phyloP scores from a whole-genome alignment of 2,113 vertebrate genomes.

The Sinocyclocheilus maitianheensis region DNA sequence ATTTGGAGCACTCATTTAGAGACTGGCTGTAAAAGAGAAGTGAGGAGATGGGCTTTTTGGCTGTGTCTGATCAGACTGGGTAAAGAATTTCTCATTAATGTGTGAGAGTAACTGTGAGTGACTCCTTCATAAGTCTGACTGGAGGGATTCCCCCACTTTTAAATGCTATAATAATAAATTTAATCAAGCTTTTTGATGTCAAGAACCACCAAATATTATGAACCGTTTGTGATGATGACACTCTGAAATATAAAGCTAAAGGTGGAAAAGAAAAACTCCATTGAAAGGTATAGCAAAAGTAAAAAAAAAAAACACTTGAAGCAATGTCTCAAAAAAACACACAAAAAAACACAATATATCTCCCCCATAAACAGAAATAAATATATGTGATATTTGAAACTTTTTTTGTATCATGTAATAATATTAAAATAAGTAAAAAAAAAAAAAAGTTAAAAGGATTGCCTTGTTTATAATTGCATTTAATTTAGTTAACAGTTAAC shows the following conservation, averaged over 20 bases:
- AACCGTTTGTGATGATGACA: neutral
- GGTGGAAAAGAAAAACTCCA: neutral
- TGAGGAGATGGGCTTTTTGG: neutral
- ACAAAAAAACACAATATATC: too few species aligned
- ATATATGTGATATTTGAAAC: too few species aligned
- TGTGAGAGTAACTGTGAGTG: conserved; percentile 43
- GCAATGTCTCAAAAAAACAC: too few species aligned
- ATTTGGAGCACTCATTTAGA: conserved; percentile 36
- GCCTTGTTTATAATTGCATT: too few species aligned
- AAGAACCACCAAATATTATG: neutral
- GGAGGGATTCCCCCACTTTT: neutral
- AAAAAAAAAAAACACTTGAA: too few species aligned
- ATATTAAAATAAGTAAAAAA: too few species aligned
- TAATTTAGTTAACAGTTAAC: too few species aligned
- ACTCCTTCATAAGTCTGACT: conserved; percentile 5
- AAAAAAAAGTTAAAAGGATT: too few species aligned
- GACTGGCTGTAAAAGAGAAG: conserved; percentile 22
- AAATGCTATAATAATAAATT: neutral
- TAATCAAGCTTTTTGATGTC: neutral
- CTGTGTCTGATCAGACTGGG: neutral
- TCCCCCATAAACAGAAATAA: too few species aligned
- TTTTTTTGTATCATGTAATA: too few species aligned
- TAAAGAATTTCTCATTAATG: conserved; percentile 28
- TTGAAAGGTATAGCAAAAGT: neutral
- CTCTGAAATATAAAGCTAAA: neutral